phyloP scores from a whole-genome alignment of 2,888 invertebrate species.

The Callinectes sapidus region DNA sequence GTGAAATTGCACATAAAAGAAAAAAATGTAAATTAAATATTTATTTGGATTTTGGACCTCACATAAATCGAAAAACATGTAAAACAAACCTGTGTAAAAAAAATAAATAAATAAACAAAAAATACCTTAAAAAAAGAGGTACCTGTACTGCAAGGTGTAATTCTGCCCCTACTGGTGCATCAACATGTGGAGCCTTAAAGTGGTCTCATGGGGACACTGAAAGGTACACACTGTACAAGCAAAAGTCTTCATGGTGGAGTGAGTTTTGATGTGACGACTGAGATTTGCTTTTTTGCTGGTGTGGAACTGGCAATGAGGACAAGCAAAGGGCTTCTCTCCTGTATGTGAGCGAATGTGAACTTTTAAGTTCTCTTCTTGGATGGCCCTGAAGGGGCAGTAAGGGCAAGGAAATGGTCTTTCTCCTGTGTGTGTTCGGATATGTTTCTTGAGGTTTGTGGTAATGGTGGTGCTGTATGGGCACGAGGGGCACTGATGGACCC shows the following conservation, averaged over 20 bases:
- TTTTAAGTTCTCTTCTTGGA: slow-evolving; percentile 60
- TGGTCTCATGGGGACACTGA: slow-evolving; percentile 43
- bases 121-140: no score
- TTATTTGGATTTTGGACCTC: no score
- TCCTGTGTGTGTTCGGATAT: slow-evolving; percentile 61
- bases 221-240: slow-evolving; percentile 47
- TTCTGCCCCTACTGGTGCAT: slow-evolving; percentile 23
- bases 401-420: slow-evolving; percentile 59
- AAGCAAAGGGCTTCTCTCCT: slow-evolving; percentile 60
- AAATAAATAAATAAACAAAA: no score
- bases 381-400: slow-evolving; percentile 58
- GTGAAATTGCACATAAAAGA: no score
- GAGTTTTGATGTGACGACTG: slow-evolving; percentile 54
- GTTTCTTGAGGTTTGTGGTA: slow-evolving; percentile 61
- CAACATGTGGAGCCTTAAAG: slow-evolving; percentile 42
- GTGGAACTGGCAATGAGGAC: slow-evolving; percentile 57
- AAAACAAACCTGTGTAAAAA: no score
- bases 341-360: slow-evolving; percentile 63
- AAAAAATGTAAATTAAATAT: no score
- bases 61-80: no score
- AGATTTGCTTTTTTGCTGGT: slow-evolving; percentile 58
- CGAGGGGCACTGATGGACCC: slow-evolving; percentile 59
- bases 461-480: slow-evolving; percentile 61
- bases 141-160: background rate
- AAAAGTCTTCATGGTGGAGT: slow-evolving; percentile 40